phyloP scores from a whole-genome alignment of 2,888 invertebrate species.

The Dastarcus helophoroides region DNA sequence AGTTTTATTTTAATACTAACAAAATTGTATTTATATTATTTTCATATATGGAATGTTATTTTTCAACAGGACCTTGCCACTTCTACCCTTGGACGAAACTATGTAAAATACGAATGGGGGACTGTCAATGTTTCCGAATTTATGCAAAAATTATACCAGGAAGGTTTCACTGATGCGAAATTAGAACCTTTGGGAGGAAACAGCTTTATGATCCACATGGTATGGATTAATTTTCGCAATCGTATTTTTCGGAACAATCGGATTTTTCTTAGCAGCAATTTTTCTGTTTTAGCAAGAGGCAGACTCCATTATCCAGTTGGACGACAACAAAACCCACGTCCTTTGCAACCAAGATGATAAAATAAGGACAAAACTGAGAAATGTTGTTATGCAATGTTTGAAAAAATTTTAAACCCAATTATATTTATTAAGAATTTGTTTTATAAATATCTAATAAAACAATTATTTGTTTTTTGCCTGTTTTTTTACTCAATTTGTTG shows the following conservation, averaged over 20 bases:
- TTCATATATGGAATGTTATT: no score
- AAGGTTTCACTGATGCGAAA: constrained; percentile 71
- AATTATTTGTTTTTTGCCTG: no score
- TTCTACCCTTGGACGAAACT: constrained; percentile 30
- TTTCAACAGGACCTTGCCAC: constrained; percentile 20
- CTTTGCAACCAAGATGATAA: constrained; percentile 74
- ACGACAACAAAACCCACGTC: constrained; percentile 83
- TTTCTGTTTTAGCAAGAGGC: constrained; percentile 52
- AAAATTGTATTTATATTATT: no score
- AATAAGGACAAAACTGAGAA: constrained; percentile 61
- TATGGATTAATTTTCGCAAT: constrained; percentile 33
- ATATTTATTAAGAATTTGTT: no score
- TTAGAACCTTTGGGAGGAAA: constrained; percentile 55
- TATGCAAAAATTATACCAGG: constrained; percentile 64
- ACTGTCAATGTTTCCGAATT: constrained; percentile 68
- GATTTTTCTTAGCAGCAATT: not conserved
- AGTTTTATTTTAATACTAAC: no score
- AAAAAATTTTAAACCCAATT: constrained; percentile 46
- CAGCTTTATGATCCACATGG: constrained; percentile 73
- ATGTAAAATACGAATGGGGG: constrained; percentile 66
- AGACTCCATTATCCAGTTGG: constrained; percentile 80
- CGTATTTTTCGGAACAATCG: not conserved
- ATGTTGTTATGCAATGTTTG: constrained; percentile 65
- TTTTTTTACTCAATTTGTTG: no score
- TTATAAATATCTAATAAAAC: no score